Evolutionary conservation across 2,113 vertebrate species (phyloP).

Genomic region (Neomonachus schauinslandi): DNA sequence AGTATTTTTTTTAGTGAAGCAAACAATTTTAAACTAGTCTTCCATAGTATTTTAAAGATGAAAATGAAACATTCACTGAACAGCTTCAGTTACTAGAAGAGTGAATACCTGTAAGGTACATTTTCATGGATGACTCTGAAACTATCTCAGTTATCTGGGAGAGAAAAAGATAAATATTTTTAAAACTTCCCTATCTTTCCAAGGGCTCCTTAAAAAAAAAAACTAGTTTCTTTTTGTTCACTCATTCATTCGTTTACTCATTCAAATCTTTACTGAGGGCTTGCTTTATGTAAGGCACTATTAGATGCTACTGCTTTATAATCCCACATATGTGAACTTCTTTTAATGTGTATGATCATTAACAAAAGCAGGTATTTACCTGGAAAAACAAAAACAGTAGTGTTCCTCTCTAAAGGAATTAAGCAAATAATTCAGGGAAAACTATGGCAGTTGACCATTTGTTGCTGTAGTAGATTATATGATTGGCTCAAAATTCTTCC

Average conservation of each 20-base stretch:
- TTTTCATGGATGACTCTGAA: not conserved
- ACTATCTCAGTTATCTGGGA: not conserved
- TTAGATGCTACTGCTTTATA: not conserved
- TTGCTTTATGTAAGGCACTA: not conserved
- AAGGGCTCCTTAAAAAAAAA: not conserved
- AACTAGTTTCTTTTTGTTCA: not conserved
- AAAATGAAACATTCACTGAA: slow-evolving; percentile 33
- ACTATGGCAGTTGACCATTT: not conserved
- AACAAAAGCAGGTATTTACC: slow-evolving; percentile 18
- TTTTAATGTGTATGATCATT: not conserved
- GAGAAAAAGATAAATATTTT: not conserved
- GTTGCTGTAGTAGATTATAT: not conserved
- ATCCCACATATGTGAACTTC: not conserved
- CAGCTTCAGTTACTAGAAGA: slow-evolving; percentile 1
- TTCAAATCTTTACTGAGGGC: not conserved
- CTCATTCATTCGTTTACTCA: not conserved
- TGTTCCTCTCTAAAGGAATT: not conserved
- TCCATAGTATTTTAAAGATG: not conserved
- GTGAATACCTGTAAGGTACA: not conserved
- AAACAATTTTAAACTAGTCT: slow-evolving; percentile 17
- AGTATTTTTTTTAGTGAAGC: slow-evolving; percentile 23
- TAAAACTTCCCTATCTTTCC: not conserved
- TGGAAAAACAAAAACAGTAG: not conserved
- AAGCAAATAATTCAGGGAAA: slow-evolving; percentile 11
- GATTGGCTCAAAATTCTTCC: not conserved